Evolutionary conservation across 2,113 vertebrate genomes (phyloP).

Genomic region (Chaetorhynchus papuensis): DNA sequence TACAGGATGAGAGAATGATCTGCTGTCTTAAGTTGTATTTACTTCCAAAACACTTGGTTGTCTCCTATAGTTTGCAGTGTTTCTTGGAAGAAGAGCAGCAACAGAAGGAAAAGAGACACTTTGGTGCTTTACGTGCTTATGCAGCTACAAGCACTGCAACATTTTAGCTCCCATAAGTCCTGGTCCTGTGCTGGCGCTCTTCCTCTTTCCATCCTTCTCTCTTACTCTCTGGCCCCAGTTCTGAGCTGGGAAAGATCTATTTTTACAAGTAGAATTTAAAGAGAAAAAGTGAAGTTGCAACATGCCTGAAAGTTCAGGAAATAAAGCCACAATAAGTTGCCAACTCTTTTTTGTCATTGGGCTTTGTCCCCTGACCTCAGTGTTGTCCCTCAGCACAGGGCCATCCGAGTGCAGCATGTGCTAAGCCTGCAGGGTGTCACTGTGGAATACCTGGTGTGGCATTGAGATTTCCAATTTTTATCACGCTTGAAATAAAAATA

Average conservation of each 20-base stretch:
- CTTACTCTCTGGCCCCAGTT: neutral
- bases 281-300: neutral
- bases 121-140: fast-evolving
- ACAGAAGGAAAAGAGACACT: neutral
- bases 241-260: neutral
- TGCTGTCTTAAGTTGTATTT: neutral
- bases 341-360: neutral
- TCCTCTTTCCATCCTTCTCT: neutral
- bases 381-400: neutral
- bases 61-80: neutral
- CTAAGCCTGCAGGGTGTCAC: neutral
- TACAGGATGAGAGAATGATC: neutral
- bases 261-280: neutral
- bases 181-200: neutral
- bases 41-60: neutral
- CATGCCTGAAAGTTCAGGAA: neutral
- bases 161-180: neutral
- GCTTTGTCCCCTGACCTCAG: neutral
- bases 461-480: neutral
- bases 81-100: neutral
- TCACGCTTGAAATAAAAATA: neutral
- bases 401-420: fast-evolving
- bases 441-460: neutral
- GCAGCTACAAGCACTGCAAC: neutral
- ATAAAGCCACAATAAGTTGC: neutral